Evolutionary conservation across 2,113 vertebrate genomes (phyloP).

Genomic region (Neotoma lepida): DNA sequence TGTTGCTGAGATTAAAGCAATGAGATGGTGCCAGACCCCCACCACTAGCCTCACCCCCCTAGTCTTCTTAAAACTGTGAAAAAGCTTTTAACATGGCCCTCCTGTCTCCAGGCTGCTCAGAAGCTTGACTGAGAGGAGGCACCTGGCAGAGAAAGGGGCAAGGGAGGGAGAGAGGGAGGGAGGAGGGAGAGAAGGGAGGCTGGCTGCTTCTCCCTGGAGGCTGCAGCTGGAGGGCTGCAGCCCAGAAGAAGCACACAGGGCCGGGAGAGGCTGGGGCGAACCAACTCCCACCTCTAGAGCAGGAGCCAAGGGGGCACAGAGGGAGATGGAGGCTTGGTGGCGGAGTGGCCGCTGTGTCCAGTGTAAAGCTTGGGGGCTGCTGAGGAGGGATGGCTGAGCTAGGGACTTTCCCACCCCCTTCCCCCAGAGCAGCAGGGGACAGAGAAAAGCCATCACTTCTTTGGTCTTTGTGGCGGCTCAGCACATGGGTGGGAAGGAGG

Average conservation of each 20-base stretch:
- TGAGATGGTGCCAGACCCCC: slow-evolving; percentile 76
- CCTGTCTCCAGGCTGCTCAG: slow-evolving; percentile 78
- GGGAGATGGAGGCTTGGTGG: slow-evolving; percentile 15
- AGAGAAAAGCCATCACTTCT: slow-evolving; percentile 80
- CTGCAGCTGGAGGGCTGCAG: slow-evolving; percentile 83
- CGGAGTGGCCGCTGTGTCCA: slow-evolving; percentile 70
- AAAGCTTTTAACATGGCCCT: slow-evolving; percentile 80
- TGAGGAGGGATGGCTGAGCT: slow-evolving; percentile 48
- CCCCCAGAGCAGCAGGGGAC: slow-evolving; percentile 81
- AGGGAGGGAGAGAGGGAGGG: slow-evolving; percentile 44
- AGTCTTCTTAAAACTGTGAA: slow-evolving; percentile 78
- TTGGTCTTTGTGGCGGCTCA: slow-evolving; percentile 82
- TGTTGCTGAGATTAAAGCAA: slow-evolving; percentile 79
- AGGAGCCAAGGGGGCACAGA: slow-evolving; percentile 59
- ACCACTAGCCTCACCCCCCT: slow-evolving; percentile 60
- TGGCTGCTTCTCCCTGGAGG: slow-evolving; percentile 80
- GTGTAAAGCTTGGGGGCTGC: slow-evolving; percentile 76
- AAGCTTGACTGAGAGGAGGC: slow-evolving; percentile 81
- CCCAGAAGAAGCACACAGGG: slow-evolving; percentile 62
- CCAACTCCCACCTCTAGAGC: slow-evolving; percentile 66
- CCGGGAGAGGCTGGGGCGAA: neutral
- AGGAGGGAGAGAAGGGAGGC: slow-evolving; percentile 62
- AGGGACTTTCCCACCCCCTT: slow-evolving; percentile 61
- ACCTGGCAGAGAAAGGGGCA: slow-evolving; percentile 76
- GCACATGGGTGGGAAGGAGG: slow-evolving; percentile 60